Evolutionary conservation across 2,888 invertebrate species (phyloP).

Genomic region (Eretmocerus hayati): DNA sequence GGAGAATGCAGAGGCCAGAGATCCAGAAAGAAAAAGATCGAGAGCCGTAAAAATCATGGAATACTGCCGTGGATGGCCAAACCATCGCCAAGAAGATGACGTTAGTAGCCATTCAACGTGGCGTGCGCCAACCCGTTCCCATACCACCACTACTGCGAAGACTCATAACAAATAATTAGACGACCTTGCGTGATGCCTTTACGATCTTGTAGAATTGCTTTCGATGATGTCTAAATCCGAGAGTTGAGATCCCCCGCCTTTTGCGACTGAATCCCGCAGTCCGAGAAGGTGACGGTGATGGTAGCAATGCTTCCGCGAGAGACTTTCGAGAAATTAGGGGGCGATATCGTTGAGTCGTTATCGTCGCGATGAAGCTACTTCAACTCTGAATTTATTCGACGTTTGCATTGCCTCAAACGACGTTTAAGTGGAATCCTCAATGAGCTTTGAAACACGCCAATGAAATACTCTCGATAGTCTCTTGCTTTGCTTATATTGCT

Average conservation of each 20-base stretch:
- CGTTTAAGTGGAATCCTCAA: too few species aligned
- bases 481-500: too few species aligned
- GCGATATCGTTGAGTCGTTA: conserved; percentile 4
- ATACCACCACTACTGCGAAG: too few species aligned
- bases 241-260: neutral
- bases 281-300: too few species aligned
- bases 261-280: too few species aligned
- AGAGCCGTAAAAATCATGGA: conserved; percentile 10
- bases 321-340: conserved; percentile 1
- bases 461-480: too few species aligned
- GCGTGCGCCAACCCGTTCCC: too few species aligned
- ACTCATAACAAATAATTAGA: conserved; percentile 16
- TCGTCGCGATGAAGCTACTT: conserved; percentile 1
- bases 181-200: conserved; percentile 10
- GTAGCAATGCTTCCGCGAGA: too few species aligned
- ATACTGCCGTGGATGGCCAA: neutral
- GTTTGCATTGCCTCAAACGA: neutral
- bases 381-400: neutral
- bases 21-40: too few species aligned
- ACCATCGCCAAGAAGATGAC: neutral
- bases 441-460: too few species aligned
- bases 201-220: conserved; percentile 11
- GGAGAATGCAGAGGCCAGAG: too few species aligned
- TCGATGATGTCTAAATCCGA: conserved; percentile 19
- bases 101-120: too few species aligned